Evolutionary conservation across 2,113 vertebrate genomes (phyloP), one percentile per base, ranked within the genome.

Genomic region (Sorex fumeus): DNA sequence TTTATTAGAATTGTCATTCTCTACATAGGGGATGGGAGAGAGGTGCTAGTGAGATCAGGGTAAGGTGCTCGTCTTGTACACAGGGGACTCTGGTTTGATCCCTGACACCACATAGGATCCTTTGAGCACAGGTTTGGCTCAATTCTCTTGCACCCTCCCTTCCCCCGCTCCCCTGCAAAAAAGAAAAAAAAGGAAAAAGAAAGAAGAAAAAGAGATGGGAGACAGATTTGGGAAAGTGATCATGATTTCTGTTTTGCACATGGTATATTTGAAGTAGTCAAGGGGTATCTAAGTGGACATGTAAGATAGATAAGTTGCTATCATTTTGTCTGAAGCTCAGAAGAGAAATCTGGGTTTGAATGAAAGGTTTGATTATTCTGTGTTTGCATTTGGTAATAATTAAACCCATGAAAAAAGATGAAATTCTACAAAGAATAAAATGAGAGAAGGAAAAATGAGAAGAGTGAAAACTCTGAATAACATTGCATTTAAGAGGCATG

Each of bases 221-320:
- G 57, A 60, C 57, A 70, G 23, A 66, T 84, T 25, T 75, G 71
- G 53, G 32, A 18, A 62, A 69, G 18, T 79, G 40, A 36, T 32
- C n/a, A 62, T 74, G 19, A n/a, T 78, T 91, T 93, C 69, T 96
- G 0, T 79, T 76, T 67, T 13, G 40, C 43, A 50, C 27, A 28
- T 85, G 21, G 36, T 93, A 84, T 76, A 70, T 78, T 86, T 71
- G 77, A 88, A 86, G 79, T 60, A 85, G 53, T 74, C 30, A 40
- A 4, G 23, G 25, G 40, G 50, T 43, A 62, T 66, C 19, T 82
- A 62, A 18, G 28, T 84, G 25, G 45, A 76, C 87, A 23, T 72
- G 36, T 45, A n/a, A 25, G 84, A 72, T 27, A 92, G 53, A 27
- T 90, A 85, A 77, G 64, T 86, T 19, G 4, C 16, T 86, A 2